Evolutionary conservation across 2,113 vertebrate genomes (phyloP).

Genomic region (Esox niger): DNA sequence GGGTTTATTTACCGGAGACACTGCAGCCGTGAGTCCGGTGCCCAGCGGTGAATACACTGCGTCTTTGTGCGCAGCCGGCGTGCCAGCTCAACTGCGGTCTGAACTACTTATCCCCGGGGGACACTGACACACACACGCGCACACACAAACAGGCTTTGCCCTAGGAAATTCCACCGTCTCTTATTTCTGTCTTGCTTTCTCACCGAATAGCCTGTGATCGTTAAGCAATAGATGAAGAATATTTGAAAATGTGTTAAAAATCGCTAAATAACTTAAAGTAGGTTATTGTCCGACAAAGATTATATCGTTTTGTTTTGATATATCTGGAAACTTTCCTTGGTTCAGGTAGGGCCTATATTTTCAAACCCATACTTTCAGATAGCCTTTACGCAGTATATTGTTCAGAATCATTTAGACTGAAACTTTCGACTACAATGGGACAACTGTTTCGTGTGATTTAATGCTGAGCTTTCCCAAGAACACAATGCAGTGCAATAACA

Average conservation of each 20-base stretch:
- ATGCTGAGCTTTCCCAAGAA: too few relatives aligned
- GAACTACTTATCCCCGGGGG: constrained; percentile 40
- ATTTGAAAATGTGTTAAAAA: background rate
- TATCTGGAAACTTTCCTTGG: background rate
- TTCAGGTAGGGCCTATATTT: background rate
- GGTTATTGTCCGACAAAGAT: background rate
- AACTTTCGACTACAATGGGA: too few relatives aligned
- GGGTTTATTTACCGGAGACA: constrained; percentile 37
- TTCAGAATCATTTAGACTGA: too few relatives aligned
- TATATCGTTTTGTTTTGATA: background rate
- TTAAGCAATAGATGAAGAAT: background rate
- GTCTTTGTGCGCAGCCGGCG: constrained; percentile 65
- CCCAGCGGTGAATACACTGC: constrained; percentile 56
- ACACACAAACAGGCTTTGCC: constrained; percentile 34
- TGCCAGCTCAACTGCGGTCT: constrained; percentile 45
- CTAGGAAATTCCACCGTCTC: constrained; percentile 63
- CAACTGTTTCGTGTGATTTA: too few relatives aligned
- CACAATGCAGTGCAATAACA: too few relatives aligned
- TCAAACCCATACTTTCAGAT: background rate
- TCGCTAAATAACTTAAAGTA: too few relatives aligned
- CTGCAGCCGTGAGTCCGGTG: constrained; percentile 16
- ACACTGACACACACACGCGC: too few relatives aligned
- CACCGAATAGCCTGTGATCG: background rate
- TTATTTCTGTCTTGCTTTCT: constrained; percentile 42
- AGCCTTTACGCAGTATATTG: background rate